phyloP scores from a whole-genome alignment of 2,888 invertebrate species.

The Scaptomyza caliginosa region DNA sequence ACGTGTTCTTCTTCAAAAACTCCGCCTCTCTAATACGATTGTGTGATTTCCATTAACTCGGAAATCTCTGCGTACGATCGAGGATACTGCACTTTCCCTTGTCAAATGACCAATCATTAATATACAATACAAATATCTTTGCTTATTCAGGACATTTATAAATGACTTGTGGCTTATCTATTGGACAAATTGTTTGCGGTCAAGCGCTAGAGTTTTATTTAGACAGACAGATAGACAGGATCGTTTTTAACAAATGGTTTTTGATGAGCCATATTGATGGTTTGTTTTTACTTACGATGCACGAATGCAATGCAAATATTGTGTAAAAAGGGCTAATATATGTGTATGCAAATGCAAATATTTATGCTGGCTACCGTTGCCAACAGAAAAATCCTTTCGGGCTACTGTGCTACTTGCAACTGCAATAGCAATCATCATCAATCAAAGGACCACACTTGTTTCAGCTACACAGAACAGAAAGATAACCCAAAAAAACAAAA shows the following conservation, averaged over 20 bases:
- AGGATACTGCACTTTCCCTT: background rate
- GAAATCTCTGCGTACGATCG: conserved; percentile 32
- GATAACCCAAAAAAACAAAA: conserved; percentile 31
- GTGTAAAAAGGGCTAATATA: conserved; percentile 16
- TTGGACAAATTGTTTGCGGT: conserved; percentile 72
- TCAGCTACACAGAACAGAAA: background rate
- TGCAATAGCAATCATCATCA: conserved; percentile 59
- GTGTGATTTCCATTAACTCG: conserved; percentile 37
- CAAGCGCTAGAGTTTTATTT: conserved; percentile 38
- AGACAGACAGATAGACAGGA: conserved; percentile 30
- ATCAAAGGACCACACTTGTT: conserved; percentile 64
- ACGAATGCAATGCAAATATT: conserved; percentile 55
- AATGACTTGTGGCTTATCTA: conserved; percentile 58
- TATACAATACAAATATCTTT: conserved; percentile 48
- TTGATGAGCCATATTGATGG: conserved; percentile 56
- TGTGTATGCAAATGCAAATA: conserved; percentile 67
- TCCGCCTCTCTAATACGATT: background rate
- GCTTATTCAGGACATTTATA: conserved; percentile 64
- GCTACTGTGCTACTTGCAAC: conserved; percentile 68
- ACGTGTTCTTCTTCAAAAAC: background rate
- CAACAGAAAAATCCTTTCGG: conserved; percentile 59
- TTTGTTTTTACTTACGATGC: conserved; percentile 2
- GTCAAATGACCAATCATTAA: conserved; percentile 74
- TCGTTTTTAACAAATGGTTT: conserved; percentile 22
- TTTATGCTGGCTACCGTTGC: conserved; percentile 61